A percentile compares a stretch with the other conserved stretches of the same genome.
Conservation (phyloP, 1,140 invertebrate species). For the Platyura marginata region DNA sequence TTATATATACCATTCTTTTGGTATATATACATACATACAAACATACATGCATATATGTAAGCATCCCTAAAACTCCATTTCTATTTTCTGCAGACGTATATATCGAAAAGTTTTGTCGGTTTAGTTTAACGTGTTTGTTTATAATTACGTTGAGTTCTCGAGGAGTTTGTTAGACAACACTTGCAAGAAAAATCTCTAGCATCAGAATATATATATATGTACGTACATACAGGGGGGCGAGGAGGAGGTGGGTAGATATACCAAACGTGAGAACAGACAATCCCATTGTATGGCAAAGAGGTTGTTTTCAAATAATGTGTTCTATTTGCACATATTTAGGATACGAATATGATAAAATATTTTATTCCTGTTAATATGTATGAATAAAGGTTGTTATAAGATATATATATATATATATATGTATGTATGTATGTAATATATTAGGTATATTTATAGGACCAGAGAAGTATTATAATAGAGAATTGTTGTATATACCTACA, state of each 20-base stretch:
- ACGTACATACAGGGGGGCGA: too few species aligned
- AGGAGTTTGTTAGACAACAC: not conserved
- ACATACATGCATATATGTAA: not conserved
- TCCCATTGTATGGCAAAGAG: too few species aligned
- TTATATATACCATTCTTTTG: not conserved
- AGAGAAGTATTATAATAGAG: not conserved
- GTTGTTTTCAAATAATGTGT: too few species aligned
- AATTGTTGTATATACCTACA: not conserved
- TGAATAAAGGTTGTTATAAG: too few species aligned
- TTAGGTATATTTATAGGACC: not conserved
- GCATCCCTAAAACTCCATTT: not conserved
- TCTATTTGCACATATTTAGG: too few species aligned
- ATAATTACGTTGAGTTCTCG: not conserved
- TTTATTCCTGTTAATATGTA: too few species aligned
- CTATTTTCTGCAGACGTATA: too few species aligned
- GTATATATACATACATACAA: not conserved
- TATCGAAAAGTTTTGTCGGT: not conserved
- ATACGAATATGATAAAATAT: too few species aligned
- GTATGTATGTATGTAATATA: not conserved
- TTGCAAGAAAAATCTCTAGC: not conserved
- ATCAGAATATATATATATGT: too few species aligned
- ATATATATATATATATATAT: too few species aligned
- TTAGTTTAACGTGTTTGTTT: not conserved
- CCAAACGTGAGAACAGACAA: too few species aligned
- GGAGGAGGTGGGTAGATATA: too few species aligned